phyloP scores from a whole-genome alignment of 2,888 invertebrate species.

The Tenthredo amoena region DNA sequence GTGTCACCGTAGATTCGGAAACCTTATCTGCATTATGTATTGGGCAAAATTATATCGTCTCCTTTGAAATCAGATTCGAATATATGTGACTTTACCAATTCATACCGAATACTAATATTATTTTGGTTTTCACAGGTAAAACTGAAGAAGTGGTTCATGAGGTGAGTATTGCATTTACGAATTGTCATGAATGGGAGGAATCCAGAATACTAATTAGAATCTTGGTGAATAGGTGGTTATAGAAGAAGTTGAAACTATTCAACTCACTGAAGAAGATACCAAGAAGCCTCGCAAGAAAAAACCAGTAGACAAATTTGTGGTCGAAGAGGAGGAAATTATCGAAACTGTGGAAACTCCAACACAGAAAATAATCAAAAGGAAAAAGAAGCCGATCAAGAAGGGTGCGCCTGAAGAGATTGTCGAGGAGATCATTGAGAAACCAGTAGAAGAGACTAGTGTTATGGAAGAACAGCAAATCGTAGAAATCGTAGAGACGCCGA shows the following conservation, averaged over 20 bases:
- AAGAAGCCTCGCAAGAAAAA: constrained; percentile 73
- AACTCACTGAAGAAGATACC: constrained; percentile 62
- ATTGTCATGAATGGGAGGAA: neutral
- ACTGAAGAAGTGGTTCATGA: constrained; percentile 64
- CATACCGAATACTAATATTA: neutral
- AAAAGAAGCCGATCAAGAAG: constrained; percentile 70
- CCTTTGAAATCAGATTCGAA: neutral
- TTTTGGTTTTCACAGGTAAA: constrained; percentile 14
- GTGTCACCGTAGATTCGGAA: neutral
- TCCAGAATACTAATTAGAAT: neutral
- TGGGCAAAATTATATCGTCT: neutral
- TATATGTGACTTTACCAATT: neutral
- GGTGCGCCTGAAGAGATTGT: constrained; percentile 52
- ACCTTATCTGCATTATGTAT: neutral
- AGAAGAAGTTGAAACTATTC: constrained; percentile 53
- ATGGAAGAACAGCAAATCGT: constrained; percentile 54
- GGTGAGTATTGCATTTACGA: constrained; percentile 56
- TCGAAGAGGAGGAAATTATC: constrained; percentile 53
- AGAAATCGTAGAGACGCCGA: constrained; percentile 47
- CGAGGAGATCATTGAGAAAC: constrained; percentile 57
- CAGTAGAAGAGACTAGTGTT: constrained; percentile 67
- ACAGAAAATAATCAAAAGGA: constrained; percentile 66
- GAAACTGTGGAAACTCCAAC: constrained; percentile 73
- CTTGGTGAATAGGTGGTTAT: constrained; percentile 51
- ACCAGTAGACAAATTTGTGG: constrained; percentile 67